Base-by-base conservation (phyloP, 1,140 invertebrate genomes). In the Muscidifurax raptorellus region DNA sequence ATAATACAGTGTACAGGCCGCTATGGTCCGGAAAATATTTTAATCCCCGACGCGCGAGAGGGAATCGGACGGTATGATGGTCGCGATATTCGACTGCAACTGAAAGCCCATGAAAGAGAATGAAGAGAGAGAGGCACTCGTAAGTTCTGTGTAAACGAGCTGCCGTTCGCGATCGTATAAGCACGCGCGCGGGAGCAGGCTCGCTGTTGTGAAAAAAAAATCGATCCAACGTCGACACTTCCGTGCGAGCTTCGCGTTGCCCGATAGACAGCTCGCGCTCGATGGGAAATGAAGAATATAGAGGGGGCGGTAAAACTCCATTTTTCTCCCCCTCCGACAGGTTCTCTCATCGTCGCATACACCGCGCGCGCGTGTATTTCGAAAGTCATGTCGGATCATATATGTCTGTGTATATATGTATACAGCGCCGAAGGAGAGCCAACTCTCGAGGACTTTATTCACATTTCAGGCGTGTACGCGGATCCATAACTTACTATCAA, bases 141-240 rank as follows among this genome's bases (percentile, higher is more conserved):
- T 86, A 88, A 89, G 84, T 88, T 86, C 83, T 86, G 86, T 85
- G 83, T 87, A 88, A 89, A 88, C 82, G 84, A 88, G 82, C 69
- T 80, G 15, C 32, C 82, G 44, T 80, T 83, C 44, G 30, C 47
- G 25, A 52, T 27, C 27, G 32, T 32, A 36, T 27, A 13, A 22
- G 28, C 18, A 18, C 18, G 18, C n/a, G 6, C 7, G 52, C 0
- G n/a, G 44, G 40, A 22, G 9, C 67, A 30, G 6, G 18, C 25
- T 27, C 12, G 80, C 52, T 59, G 52, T 47, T 36, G 30, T 36
- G 59, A 79, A 67, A 72, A 75, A 77, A 83, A 78, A 78, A 78
- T 71, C 64, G 66, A 83, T 71, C 12, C 12, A 6, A 36, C 10
- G 52, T 69, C 67, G 67, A 30, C 67, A 28, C n/a, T 75, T 40